Evolutionary conservation across 2,797 vertebrate species (phyloP).

Genomic region (Brotula barbata): DNA sequence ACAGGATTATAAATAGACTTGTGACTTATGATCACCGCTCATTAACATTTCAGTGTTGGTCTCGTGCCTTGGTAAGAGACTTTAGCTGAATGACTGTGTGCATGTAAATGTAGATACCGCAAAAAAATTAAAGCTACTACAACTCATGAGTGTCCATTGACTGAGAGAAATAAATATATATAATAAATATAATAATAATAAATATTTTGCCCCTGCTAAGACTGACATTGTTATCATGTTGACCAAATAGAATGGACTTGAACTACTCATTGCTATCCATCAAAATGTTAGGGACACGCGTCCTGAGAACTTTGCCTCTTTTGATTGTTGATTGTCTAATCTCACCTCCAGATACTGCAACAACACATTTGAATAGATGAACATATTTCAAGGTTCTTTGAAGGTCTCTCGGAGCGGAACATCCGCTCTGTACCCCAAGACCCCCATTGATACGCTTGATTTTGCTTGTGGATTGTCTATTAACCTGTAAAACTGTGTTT

Average conservation of each 20-base stretch:
- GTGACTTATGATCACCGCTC: too few species aligned
- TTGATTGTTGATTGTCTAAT: slow-evolving; percentile 47
- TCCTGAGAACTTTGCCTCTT: slow-evolving; percentile 51
- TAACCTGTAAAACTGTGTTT: slow-evolving; percentile 4
- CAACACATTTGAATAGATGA: slow-evolving; percentile 45
- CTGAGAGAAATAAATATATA: too few species aligned
- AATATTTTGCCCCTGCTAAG: neutral
- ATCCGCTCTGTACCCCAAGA: slow-evolving; percentile 18
- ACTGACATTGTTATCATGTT: slow-evolving; percentile 9
- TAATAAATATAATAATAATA: too few species aligned
- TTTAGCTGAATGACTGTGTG: too few species aligned
- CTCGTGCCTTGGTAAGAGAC: too few species aligned
- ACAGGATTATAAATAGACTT: too few species aligned
- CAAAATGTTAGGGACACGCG: slow-evolving; percentile 10
- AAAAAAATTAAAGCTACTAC: too few species aligned
- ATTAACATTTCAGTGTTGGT: too few species aligned
- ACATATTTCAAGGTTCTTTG: slow-evolving; percentile 53
- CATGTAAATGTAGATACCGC: too few species aligned
- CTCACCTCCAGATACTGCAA: slow-evolving; percentile 36
- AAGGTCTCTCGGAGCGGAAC: slow-evolving; percentile 45
- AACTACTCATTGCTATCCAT: slow-evolving; percentile 3
- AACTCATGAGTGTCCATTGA: too few species aligned
- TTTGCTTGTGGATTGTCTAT: slow-evolving; percentile 15
- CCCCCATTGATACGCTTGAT: slow-evolving; percentile 11
- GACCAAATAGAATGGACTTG: slow-evolving; percentile 1